phyloP scores from a whole-genome alignment of 2,888 invertebrate species.

The Noctua pronuba region DNA sequence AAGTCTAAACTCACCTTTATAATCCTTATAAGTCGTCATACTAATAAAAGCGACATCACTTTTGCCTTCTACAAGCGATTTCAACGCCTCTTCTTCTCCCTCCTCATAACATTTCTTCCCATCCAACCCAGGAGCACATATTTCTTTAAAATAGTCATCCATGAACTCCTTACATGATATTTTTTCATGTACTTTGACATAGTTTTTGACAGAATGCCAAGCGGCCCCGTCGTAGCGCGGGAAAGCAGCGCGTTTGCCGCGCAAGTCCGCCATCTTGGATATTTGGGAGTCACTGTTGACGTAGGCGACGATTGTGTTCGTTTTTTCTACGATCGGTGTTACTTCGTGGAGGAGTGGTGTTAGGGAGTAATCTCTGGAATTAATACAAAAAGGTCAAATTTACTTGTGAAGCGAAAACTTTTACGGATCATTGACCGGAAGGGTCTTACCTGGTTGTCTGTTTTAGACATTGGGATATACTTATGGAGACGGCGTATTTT shows the following conservation, averaged over 20 bases:
- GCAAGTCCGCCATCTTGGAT: conserved; percentile 91
- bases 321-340: conserved; percentile 89
- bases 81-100: conserved; percentile 92
- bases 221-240: conserved; percentile 94
- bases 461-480: too few relatives aligned
- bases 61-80: conserved; percentile 92
- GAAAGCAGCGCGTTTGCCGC: conserved; percentile 94
- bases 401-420: neutral
- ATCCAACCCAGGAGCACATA: conserved; percentile 91
- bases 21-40: conserved; percentile 91
- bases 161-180: conserved; percentile 83
- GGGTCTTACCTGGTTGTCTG: too few relatives aligned
- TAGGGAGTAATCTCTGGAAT: conserved; percentile 88
- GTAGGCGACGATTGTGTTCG: conserved; percentile 92
- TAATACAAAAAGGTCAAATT: neutral
- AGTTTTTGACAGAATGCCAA: conserved; percentile 90
- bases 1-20: conserved; percentile 77
- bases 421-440: too few relatives aligned
- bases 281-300: conserved; percentile 91
- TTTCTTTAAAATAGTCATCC: conserved; percentile 92
- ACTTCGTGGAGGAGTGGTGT: conserved; percentile 91
- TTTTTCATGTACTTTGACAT: conserved; percentile 81
- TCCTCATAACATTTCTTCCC: conserved; percentile 80
- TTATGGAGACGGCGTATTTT: too few relatives aligned
- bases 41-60: conserved; percentile 95